Evolutionary conservation across 2,113 vertebrate species (phyloP).

Genomic region (Sarotherodon lohbergeri): DNA sequence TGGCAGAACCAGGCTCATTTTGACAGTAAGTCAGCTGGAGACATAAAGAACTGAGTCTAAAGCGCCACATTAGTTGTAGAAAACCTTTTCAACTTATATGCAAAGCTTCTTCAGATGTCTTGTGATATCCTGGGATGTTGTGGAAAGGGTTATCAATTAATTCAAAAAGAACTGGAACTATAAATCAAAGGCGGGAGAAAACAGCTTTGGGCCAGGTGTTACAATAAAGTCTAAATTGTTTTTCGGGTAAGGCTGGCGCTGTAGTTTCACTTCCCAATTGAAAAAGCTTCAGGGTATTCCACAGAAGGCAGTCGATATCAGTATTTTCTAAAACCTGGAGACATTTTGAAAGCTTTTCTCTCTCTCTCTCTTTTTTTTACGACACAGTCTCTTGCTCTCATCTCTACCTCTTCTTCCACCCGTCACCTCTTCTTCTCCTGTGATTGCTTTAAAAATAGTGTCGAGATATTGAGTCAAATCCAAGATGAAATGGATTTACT

Average conservation of each 20-base stretch:
- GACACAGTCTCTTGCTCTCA: background rate
- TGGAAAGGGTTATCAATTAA: background rate
- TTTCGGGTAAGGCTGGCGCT: background rate
- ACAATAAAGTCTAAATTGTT: background rate
- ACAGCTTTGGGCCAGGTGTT: background rate
- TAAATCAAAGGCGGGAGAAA: background rate
- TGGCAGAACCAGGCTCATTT: background rate
- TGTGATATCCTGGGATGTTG: background rate
- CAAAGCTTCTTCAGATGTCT: background rate
- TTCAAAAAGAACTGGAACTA: background rate
- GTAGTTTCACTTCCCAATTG: background rate
- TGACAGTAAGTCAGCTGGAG: background rate
- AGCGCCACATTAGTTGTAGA: background rate
- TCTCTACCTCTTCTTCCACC: background rate
- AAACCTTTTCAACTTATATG: background rate
- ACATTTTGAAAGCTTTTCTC: background rate
- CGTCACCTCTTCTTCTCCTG: slow-evolving; percentile 8
- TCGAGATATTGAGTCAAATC: background rate
- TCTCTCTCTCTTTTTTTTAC: background rate
- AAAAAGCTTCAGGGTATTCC: background rate
- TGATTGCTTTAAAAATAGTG: slow-evolving; percentile 31
- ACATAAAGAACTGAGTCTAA: background rate
- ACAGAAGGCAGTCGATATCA: background rate
- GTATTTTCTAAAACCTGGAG: background rate
- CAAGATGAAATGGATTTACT: slow-evolving; percentile 24